Conservation (phyloP, 2,797 vertebrate species). For the Lophius americanus region DNA sequence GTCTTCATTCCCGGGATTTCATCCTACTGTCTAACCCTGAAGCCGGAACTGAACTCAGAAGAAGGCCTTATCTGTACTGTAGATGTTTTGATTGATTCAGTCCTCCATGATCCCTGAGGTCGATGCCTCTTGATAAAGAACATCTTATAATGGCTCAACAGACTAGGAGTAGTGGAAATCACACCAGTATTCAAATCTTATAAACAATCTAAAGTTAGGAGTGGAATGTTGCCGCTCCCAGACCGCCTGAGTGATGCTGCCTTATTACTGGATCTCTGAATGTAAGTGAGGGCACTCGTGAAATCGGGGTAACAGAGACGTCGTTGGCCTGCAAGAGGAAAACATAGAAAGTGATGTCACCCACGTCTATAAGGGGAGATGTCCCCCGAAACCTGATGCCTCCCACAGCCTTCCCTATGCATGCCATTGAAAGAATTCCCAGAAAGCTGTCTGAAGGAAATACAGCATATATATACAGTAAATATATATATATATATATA, state of each 20-base stretch:
- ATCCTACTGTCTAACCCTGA: too few relatives aligned
- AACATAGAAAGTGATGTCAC: constrained; percentile 71
- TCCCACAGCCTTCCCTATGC: constrained; percentile 25
- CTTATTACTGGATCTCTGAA: constrained; percentile 28
- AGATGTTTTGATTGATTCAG: too few relatives aligned
- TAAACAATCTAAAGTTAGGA: too few relatives aligned
- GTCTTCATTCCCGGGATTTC: too few relatives aligned
- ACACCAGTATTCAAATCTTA: too few relatives aligned
- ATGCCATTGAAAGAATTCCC: constrained; percentile 48
- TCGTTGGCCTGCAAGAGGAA: constrained; percentile 45
- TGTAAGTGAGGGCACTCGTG: constrained; percentile 38
- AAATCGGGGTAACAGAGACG: constrained; percentile 44
- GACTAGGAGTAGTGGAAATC: too few relatives aligned
- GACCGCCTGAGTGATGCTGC: constrained; percentile 22
- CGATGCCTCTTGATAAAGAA: too few relatives aligned
- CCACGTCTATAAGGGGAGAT: constrained; percentile 58
- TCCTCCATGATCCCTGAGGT: too few relatives aligned
- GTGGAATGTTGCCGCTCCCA: not conserved
- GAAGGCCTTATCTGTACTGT: too few relatives aligned
- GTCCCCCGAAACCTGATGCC: constrained; percentile 10
- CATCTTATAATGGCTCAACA: too few relatives aligned
- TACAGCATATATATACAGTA: constrained; percentile 51
- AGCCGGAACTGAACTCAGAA: too few relatives aligned
- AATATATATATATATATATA: too few relatives aligned
- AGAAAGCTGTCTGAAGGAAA: constrained; percentile 50